Percentiles rank a stretch among this genome's conserved stretches.
phyloP scores from a whole-genome alignment of 2,888 invertebrate species.

The Sylvicola cinctus region DNA sequence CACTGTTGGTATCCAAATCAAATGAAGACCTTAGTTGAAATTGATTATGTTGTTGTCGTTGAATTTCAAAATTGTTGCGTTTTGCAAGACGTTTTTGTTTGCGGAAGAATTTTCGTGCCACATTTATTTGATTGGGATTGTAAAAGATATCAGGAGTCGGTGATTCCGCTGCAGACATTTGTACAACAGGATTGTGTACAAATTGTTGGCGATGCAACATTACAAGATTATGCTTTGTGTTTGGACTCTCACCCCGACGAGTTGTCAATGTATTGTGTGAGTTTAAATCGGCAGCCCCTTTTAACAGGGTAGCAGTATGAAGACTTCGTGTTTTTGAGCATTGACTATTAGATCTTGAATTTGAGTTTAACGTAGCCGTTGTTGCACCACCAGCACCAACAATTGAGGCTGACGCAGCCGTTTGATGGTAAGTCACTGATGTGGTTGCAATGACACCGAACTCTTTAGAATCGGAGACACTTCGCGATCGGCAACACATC shows the following conservation, averaged over 20 bases:
- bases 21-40: slow-evolving; percentile 15
- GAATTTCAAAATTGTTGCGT: slow-evolving; percentile 44
- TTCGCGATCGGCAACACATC: slow-evolving; percentile 39
- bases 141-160: slow-evolving; percentile 63
- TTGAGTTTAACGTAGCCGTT: slow-evolving; percentile 19
- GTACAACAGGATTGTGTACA: slow-evolving; percentile 35
- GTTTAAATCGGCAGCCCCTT: slow-evolving; percentile 22
- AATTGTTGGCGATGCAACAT: slow-evolving; percentile 52
- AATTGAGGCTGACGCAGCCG: slow-evolving; percentile 13
- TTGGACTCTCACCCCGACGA: slow-evolving; percentile 13
- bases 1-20: slow-evolving; percentile 26
- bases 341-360: slow-evolving; percentile 42
- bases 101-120: slow-evolving; percentile 81
- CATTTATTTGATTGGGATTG: slow-evolving; percentile 83
- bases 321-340: slow-evolving; percentile 44
- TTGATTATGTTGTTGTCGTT: slow-evolving; percentile 13
- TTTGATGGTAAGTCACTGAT: slow-evolving; percentile 32
- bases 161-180: slow-evolving; percentile 13
- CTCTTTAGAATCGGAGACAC: slow-evolving; percentile 44
- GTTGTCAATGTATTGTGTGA: slow-evolving; percentile 8
- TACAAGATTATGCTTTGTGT: slow-evolving; percentile 35
- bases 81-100: slow-evolving; percentile 58
- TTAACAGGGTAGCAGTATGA: slow-evolving; percentile 38
- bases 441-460: slow-evolving; percentile 20
- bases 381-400: slow-evolving; percentile 5